These are phyloP conservation scores for Cydia splendana DNA, from an alignment of 1,140 invertebrate genomes.

Conservation along the genomic window DNA sequence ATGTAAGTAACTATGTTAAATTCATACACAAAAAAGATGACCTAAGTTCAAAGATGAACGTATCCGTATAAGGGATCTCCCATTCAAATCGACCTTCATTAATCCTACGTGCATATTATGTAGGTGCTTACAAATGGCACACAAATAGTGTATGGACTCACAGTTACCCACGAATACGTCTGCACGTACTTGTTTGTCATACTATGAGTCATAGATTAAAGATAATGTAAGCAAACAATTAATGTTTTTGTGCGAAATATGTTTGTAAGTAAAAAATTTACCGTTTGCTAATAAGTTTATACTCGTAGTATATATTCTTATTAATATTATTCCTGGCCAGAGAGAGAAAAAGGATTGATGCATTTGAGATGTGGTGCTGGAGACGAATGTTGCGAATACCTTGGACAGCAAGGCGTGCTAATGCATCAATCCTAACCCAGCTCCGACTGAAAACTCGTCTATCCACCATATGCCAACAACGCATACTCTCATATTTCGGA, in stretches of 20 bases:
- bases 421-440: too few species aligned
- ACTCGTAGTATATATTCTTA: too few species aligned
- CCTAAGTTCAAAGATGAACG: not conserved
- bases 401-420: too few species aligned
- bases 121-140: not conserved
- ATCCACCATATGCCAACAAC: too few species aligned
- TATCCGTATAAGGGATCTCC: conserved; percentile 1
- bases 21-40: not conserved
- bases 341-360: too few species aligned
- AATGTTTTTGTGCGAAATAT: conserved; percentile 5
- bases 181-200: conserved; percentile 10
- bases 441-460: too few species aligned
- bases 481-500: too few species aligned
- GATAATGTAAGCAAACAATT: conserved; percentile 1
- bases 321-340: too few species aligned
- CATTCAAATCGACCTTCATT: not conserved
- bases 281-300: too few species aligned
- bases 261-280: not conserved
- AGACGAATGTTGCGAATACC: too few species aligned
- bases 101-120: not conserved
- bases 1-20: too few species aligned
- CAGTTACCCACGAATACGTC: conserved; percentile 8
- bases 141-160: not conserved
- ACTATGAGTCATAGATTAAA: not conserved
- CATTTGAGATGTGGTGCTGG: too few species aligned